These are phyloP conservation scores for Mormyrops attenuatus DNA, from an alignment of 2,797 vertebrate genomes.

Conservation along the genomic window DNA sequence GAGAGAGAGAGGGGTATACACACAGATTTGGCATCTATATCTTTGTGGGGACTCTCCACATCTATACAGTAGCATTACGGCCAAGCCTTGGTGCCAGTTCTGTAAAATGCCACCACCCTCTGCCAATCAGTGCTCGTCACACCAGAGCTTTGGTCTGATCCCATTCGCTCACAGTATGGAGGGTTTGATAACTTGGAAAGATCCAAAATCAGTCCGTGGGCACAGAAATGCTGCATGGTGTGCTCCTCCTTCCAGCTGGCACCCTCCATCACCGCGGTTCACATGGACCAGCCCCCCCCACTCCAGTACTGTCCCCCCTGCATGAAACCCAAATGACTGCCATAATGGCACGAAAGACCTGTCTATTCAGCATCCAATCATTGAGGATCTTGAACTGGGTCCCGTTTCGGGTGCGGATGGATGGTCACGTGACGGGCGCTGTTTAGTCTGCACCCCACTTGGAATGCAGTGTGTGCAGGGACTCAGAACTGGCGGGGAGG, in stretches of 20 bases:
- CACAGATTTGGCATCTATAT: not conserved
- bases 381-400: not conserved
- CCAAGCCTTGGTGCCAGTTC: not conserved
- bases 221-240: not conserved
- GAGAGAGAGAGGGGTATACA: not conserved
- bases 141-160: not conserved
- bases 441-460: not conserved
- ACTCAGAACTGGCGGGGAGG: not conserved
- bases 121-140: not conserved
- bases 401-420: not conserved
- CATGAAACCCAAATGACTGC: not conserved
- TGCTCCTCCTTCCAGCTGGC: conserved; percentile 1
- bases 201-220: not conserved
- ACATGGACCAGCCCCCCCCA: not conserved
- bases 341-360: not conserved
- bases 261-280: not conserved
- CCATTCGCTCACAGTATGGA: not conserved
- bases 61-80: not conserved
- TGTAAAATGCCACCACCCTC: not conserved
- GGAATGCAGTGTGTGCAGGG: not conserved
- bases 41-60: not conserved
- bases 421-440: not conserved
- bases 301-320: not conserved
- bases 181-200: not conserved
- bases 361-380: not conserved